phyloP scores from a whole-genome alignment of 1,140 invertebrate species.

The Heliconius eleuchia region DNA sequence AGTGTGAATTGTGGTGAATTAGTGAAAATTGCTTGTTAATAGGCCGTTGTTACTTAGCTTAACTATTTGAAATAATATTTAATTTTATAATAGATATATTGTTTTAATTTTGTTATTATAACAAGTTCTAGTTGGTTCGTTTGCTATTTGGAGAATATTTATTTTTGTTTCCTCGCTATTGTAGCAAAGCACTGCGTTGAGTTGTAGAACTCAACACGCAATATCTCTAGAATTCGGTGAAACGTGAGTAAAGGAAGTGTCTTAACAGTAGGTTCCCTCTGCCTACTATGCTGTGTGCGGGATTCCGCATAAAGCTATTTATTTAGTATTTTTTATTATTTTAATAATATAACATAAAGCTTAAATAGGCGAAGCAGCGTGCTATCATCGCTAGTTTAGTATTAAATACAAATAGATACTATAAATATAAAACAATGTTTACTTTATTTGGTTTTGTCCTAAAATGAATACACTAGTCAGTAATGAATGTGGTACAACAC shows the following conservation, averaged over 20 bases:
- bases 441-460: background rate
- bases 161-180: background rate
- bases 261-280: background rate
- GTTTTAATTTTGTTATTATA: too few species aligned
- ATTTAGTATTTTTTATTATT: too few species aligned
- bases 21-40: conserved; percentile 3
- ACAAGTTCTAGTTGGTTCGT: background rate
- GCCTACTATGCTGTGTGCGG: background rate
- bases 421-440: background rate
- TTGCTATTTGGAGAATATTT: background rate
- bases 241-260: background rate
- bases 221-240: too few species aligned
- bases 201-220: background rate
- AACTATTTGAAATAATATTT: background rate
- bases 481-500: conserved; percentile 5
- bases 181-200: background rate
- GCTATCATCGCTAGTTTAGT: background rate
- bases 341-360: too few species aligned
- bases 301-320: too few species aligned
- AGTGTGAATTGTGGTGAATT: conserved; percentile 10
- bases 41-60: background rate
- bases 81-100: too few species aligned
- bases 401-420: background rate
- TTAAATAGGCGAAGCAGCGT: too few species aligned
- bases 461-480: background rate